Conservation (phyloP, 2,797 vertebrate genomes). For the Philypnodon macrostomus region DNA sequence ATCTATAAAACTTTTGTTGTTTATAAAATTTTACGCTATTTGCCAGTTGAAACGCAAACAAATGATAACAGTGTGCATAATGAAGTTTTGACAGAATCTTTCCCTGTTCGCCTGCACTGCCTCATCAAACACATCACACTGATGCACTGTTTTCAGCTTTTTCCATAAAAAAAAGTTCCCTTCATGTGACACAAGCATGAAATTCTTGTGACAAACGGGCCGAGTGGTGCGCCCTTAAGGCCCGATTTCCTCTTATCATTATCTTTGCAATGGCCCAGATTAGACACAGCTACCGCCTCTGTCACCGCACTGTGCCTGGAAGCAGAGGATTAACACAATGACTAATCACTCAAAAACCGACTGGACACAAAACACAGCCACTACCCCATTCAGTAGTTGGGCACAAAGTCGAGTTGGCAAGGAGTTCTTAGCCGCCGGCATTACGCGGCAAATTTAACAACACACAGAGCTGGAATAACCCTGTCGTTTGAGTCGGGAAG, state of each 20-base stretch:
- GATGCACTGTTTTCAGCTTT: conserved; percentile 2
- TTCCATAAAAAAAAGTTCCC: conserved; percentile 15
- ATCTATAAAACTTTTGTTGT: not conserved
- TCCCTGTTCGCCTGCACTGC: conserved; percentile 6
- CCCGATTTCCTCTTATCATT: conserved; percentile 57
- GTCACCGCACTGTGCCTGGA: conserved; percentile 31
- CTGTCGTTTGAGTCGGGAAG: conserved; percentile 32
- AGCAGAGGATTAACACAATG: conserved; percentile 62
- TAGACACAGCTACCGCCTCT: conserved; percentile 50
- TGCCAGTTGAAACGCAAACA: not conserved
- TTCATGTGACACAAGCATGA: conserved; percentile 43
- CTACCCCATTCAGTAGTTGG: conserved; percentile 41
- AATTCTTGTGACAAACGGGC: conserved; percentile 55
- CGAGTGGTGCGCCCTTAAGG: conserved; percentile 33
- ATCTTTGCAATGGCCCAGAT: conserved; percentile 58
- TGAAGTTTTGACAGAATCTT: conserved; percentile 1
- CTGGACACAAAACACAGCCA: conserved; percentile 53
- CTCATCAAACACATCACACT: conserved; percentile 17
- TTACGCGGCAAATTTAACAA: not conserved
- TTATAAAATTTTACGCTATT: not conserved
- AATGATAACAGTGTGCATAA: conserved; percentile 1
- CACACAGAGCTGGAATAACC: no score
- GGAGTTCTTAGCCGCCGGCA: conserved; percentile 24
- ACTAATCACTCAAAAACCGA: conserved; percentile 62
- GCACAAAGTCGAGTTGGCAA: conserved; percentile 37